Percentiles rank a stretch among this genome's conserved stretches.
Conservation (phyloP, 2,113 vertebrate species). For the Anas platyrhynchos region DNA sequence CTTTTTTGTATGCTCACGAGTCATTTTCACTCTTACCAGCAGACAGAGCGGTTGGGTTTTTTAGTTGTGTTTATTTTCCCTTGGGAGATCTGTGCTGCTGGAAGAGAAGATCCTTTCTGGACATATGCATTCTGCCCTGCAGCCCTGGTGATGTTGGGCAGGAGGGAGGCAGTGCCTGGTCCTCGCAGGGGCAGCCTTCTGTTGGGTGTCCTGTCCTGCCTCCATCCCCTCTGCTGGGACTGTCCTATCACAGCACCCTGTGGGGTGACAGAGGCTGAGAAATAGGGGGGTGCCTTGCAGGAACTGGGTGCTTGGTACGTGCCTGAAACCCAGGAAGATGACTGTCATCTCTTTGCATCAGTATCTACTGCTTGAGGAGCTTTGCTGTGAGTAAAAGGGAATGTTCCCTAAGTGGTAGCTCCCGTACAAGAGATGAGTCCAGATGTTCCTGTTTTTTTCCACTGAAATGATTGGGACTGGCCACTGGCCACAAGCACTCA, state of each 20-base stretch:
- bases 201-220: background rate
- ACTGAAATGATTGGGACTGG: background rate
- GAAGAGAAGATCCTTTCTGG: background rate
- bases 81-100: background rate
- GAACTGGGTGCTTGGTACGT: background rate
- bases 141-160: background rate
- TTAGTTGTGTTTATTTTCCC: background rate
- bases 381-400: background rate
- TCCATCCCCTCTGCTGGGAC: background rate
- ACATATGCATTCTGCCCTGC: accelerated
- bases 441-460: background rate
- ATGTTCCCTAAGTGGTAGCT: background rate
- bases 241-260: background rate
- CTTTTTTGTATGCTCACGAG: background rate
- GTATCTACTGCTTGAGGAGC: background rate
- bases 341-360: background rate
- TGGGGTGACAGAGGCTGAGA: background rate
- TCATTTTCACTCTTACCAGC: background rate
- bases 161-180: accelerated
- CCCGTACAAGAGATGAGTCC: background rate
- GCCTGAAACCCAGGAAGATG: background rate
- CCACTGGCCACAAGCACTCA: background rate
- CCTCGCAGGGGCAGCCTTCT: background rate
- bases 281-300: background rate
- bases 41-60: background rate